Percentiles rank a stretch among this genome's conserved stretches.
phyloP scores from a whole-genome alignment of 2,113 vertebrate genomes.

The Craseonycteris thonglongyai region DNA sequence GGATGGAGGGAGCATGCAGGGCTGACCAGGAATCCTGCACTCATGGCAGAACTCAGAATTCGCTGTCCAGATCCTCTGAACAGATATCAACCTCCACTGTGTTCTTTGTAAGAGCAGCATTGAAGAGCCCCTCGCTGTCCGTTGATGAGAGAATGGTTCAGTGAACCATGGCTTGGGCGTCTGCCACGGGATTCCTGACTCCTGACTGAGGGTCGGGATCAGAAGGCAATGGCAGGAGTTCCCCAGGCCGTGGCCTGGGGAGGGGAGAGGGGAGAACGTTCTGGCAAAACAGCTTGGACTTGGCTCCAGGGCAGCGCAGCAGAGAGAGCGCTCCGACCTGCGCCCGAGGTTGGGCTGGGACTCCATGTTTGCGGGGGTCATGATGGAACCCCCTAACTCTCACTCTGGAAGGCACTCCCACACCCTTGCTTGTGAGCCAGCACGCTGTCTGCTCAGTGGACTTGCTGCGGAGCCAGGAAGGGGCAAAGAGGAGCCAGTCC shows the following conservation, averaged over 20 bases:
- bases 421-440: not conserved
- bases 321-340: not conserved
- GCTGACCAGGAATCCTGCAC: not conserved
- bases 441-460: not conserved
- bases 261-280: not conserved
- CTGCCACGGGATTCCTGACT: not conserved
- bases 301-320: not conserved
- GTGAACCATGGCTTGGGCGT: rapidly evolving
- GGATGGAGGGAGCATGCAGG: not conserved
- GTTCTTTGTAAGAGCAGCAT: not conserved
- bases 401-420: not conserved
- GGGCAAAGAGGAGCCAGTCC: not conserved
- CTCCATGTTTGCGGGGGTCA: not conserved
- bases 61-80: too few species aligned
- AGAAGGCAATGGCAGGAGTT: rapidly evolving
- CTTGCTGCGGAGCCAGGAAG: not conserved
- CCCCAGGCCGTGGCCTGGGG: not conserved
- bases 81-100: not conserved
- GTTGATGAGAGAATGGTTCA: not conserved
- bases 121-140: not conserved
- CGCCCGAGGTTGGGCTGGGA: not conserved
- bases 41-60: too few species aligned
- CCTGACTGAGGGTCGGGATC: not conserved
- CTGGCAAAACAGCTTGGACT: not conserved
- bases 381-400: not conserved